Evolutionary conservation across 2,888 invertebrate species (phyloP).

Genomic region (Aethes cnicana): DNA sequence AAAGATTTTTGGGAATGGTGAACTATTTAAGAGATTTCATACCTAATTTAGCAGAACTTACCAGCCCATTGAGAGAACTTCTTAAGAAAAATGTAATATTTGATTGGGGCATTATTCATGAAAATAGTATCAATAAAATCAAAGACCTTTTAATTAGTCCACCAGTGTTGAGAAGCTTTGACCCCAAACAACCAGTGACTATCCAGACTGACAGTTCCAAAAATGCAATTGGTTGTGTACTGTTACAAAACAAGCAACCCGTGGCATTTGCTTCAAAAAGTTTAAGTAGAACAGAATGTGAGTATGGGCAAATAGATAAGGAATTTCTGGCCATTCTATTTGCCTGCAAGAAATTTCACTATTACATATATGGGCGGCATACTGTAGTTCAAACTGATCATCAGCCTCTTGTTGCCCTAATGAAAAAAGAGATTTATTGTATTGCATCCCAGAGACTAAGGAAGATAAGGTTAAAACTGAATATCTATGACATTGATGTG

Average conservation of each 20-base stretch:
- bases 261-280: slow-evolving; percentile 12
- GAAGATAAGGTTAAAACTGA: slow-evolving; percentile 2
- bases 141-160: background rate
- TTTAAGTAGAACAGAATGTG: slow-evolving; percentile 11
- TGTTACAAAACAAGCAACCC: slow-evolving; percentile 6
- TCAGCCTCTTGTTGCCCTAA: slow-evolving; percentile 4
- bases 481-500: slow-evolving; percentile 9
- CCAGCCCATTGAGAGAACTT: slow-evolving; percentile 5
- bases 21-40: background rate
- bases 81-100: background rate
- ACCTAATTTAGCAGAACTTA: background rate
- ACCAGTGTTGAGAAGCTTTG: slow-evolving; percentile 1
- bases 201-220: too few relatives aligned
- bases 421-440: slow-evolving; percentile 2
- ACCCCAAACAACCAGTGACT: background rate
- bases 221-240: slow-evolving; percentile 8
- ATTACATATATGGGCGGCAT: too few relatives aligned
- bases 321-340: slow-evolving; percentile 8
- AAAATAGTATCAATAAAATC: background rate
- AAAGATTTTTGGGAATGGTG: slow-evolving; percentile 7
- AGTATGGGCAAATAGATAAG: slow-evolving; percentile 15
- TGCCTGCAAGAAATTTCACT: too few relatives aligned
- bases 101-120: background rate
- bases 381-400: slow-evolving; percentile 8
- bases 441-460: slow-evolving; percentile 1